phyloP scores from a whole-genome alignment of 2,113 vertebrate genomes.

The Aplodontia rufa region DNA sequence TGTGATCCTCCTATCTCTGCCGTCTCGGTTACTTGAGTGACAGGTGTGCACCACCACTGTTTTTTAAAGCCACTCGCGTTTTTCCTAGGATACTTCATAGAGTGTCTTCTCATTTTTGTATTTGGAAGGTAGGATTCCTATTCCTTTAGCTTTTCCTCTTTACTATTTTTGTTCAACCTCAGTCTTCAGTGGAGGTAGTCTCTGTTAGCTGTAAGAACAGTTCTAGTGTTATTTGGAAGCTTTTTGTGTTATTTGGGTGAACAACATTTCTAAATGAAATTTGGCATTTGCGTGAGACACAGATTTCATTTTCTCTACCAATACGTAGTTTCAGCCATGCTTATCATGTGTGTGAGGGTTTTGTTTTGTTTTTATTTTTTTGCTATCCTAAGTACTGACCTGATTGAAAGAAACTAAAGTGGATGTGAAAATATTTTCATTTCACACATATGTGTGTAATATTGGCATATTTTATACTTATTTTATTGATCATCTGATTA shows the following conservation, averaged over 20 bases:
- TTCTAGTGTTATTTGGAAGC: background rate
- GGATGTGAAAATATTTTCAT: slow-evolving; percentile 14
- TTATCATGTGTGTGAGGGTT: background rate
- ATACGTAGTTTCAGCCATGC: slow-evolving; percentile 3
- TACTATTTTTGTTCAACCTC: background rate
- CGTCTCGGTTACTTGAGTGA: no score
- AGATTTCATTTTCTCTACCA: background rate
- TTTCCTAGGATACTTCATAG: background rate
- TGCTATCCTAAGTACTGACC: background rate
- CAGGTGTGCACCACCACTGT: no score
- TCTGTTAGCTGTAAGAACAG: background rate
- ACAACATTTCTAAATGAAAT: background rate
- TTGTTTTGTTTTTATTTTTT: background rate
- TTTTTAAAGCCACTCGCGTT: slow-evolving; percentile 4
- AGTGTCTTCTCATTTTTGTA: background rate
- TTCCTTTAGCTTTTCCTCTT: background rate
- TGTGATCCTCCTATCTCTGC: no score
- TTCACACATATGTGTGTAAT: background rate
- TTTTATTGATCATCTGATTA: background rate
- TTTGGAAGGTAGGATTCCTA: background rate
- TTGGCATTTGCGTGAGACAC: background rate
- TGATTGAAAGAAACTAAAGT: slow-evolving; percentile 28
- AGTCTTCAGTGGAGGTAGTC: background rate
- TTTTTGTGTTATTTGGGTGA: background rate
- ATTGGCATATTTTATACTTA: background rate